Conservation (phyloP, 2,888 invertebrate species). For the Sthenelais limicola region DNA sequence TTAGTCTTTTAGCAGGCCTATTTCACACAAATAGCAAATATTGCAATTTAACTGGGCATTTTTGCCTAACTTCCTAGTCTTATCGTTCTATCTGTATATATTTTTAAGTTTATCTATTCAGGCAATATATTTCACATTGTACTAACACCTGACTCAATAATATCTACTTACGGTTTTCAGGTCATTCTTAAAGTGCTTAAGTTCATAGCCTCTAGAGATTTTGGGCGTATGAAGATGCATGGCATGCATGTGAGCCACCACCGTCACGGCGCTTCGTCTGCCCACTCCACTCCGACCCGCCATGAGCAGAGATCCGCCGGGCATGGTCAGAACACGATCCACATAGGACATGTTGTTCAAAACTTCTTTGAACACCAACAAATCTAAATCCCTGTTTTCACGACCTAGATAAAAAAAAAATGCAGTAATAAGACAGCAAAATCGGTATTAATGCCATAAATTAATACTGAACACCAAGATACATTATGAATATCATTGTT, state of each 20-base stretch:
- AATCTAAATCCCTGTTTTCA: constrained; percentile 78
- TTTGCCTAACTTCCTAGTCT: too few relatives aligned
- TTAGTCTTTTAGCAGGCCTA: too few relatives aligned
- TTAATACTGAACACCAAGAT: too few relatives aligned
- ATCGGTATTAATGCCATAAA: too few relatives aligned
- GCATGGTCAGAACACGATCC: constrained; percentile 78
- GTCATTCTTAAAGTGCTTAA: constrained; percentile 83
- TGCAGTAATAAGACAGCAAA: background rate
- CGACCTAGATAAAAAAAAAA: constrained; percentile 74
- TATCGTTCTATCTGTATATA: too few relatives aligned
- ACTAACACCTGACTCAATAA: background rate
- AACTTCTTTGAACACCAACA: constrained; percentile 80
- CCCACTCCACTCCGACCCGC: constrained; percentile 87
- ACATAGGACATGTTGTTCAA: constrained; percentile 78
- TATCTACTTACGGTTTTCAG: constrained; percentile 80
- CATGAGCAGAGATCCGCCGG: constrained; percentile 80
- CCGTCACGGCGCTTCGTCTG: constrained; percentile 83
- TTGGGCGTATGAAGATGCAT: constrained; percentile 77
- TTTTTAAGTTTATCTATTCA: too few relatives aligned
- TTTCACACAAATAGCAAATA: too few relatives aligned
- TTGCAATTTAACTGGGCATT: too few relatives aligned
- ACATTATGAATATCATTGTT: too few relatives aligned
- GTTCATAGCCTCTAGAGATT: constrained; percentile 76
- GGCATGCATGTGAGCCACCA: constrained; percentile 82
- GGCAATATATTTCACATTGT: too few relatives aligned